phyloP scores from a whole-genome alignment of 2,888 invertebrate species.

The Druceiella hillmani region DNA sequence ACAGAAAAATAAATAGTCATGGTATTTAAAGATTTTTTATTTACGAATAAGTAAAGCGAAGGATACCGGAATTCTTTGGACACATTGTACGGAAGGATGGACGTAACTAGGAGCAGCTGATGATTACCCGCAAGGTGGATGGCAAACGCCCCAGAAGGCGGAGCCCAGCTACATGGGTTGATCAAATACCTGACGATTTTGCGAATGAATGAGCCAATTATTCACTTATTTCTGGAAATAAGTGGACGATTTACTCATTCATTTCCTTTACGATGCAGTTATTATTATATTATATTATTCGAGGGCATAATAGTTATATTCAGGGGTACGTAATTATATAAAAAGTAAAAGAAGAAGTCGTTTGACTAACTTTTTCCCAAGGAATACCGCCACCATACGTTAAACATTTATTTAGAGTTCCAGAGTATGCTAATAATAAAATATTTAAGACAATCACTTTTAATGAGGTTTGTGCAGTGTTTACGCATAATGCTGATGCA shows the following conservation, averaged over 20 bases:
- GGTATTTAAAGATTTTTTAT: constrained; percentile 19
- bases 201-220: too few relatives aligned
- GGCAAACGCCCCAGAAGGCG: constrained; percentile 15
- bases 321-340: constrained; percentile 18
- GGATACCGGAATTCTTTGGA: constrained; percentile 16
- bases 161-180: constrained; percentile 17
- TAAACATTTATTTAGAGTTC: constrained; percentile 19
- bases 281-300: constrained; percentile 15
- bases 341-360: constrained; percentile 19
- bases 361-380: constrained; percentile 14
- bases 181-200: constrained; percentile 17
- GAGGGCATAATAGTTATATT: constrained; percentile 16
- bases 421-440: constrained; percentile 17
- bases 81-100: constrained; percentile 14
- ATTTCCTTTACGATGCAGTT: constrained; percentile 16
- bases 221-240: too few relatives aligned
- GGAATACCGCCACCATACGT: constrained; percentile 14
- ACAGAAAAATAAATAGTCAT: constrained; percentile 18
- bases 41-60: constrained; percentile 20
- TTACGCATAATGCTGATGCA: constrained; percentile 19
- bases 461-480: constrained; percentile 20
- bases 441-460: constrained; percentile 16
- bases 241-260: constrained; percentile 18
- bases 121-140: too few relatives aligned
- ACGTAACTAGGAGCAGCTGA: too few relatives aligned